Evolutionary conservation across 2,113 vertebrate genomes (phyloP), one percentile per base, ranked within the genome.

Genomic region (Gasterosteus aculeatus): DNA sequence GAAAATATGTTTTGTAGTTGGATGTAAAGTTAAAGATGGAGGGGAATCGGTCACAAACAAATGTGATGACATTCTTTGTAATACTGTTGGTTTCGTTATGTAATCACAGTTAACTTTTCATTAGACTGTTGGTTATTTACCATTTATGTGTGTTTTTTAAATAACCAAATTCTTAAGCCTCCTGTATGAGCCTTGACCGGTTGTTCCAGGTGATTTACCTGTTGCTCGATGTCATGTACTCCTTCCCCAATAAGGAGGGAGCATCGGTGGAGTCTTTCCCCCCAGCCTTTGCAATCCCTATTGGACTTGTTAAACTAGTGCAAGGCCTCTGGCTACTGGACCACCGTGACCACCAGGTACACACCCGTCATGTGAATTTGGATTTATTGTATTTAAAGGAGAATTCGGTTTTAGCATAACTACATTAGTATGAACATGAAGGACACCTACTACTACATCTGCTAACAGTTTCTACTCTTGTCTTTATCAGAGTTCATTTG

Each of bases 241-340:
- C 94, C 10, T 94, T 94, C 80, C 95, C 95, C 2, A 95, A 95
- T 85, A 97, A 97, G 89, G 93, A 88, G 0, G 95, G 94, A 10
- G 92, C 94, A 29, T 94, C 92, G 2, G 86, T 99, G 8, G 95
- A 95, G 44, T 97, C 97, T 63, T 99, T 99, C 80, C 96, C 93
- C 80, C 95, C 95, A 35, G 95, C 95, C 12, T 99, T 99, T 92
- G 95, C 95, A 22, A 92, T 99, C 49, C 96, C 97, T 6, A 93
- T 96, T 76, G 95, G 96, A 47, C 93, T 98, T 5, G 95, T 99
- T 62, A 98, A 98, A 76, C 93, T 98, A 56, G 93, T 98, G 66
- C 96, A 94, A 91, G 97, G 97, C 6, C 95, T 98, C 83, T 99
- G 98, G 98, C 93, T 98, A 54, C 93, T 99, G 73, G 98, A 99